phyloP scores from a whole-genome alignment of 2,113 vertebrate species.

The Kryptolebias marmoratus region DNA sequence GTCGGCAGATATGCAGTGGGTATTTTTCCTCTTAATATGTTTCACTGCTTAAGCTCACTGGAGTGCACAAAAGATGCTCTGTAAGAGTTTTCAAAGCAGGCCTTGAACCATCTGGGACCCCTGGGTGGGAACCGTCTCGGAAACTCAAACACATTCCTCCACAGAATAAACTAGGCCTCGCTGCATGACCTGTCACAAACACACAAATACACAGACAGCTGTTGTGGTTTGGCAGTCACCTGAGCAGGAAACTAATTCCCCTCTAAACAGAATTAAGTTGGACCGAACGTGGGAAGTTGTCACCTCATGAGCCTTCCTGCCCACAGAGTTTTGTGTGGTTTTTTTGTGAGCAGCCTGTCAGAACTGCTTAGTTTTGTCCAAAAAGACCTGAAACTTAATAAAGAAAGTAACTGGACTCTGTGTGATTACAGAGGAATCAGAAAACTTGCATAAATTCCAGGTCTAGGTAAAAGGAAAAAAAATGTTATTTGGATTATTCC shows the following conservation, averaged over 20 bases:
- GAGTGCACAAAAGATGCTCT: conserved; percentile 69
- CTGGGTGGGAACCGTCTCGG: conserved; percentile 64
- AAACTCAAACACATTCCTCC: conserved; percentile 81
- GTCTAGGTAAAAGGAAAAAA: background rate
- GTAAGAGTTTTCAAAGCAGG: conserved; percentile 77
- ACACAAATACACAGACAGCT: conserved; percentile 72
- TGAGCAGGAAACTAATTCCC: conserved; percentile 80
- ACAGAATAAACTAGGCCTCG: conserved; percentile 66
- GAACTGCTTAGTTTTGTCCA: conserved; percentile 28
- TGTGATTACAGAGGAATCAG: conserved; percentile 11
- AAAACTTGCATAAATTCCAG: background rate
- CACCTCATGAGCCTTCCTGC: conserved; percentile 75
- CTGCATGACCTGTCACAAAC: conserved; percentile 56
- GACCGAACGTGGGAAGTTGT: conserved; percentile 80
- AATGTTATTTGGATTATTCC: background rate
- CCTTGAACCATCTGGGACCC: conserved; percentile 73
- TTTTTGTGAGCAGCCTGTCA: conserved; percentile 56
- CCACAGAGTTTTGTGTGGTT: conserved; percentile 60
- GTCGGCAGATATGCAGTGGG: conserved; percentile 24
- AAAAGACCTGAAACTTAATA: conserved; percentile 20
- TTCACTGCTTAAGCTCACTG: conserved; percentile 37
- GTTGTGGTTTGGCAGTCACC: conserved; percentile 81
- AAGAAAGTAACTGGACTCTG: conserved; percentile 19
- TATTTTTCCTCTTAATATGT: background rate
- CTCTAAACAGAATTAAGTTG: conserved; percentile 82